Base-by-base conservation (phyloP, 2,888 invertebrate species). In the Subacronicta megacephala region DNA sequence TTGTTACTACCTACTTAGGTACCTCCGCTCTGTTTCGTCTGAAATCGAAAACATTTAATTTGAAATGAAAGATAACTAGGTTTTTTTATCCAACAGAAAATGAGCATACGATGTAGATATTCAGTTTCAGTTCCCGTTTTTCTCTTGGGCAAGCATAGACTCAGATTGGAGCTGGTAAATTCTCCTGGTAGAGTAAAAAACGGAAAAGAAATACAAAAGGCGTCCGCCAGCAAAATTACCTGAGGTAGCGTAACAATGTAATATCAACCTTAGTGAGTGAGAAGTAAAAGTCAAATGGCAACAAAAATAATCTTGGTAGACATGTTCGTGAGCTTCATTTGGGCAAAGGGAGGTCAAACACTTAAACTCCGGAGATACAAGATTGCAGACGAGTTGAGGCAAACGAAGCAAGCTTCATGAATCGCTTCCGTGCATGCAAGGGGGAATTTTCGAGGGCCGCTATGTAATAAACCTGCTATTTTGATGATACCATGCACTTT, bases 341-440 rank as follows among this genome's bases (percentile, higher is more conserved):
- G 88, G 90, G 89, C 88, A 86, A 88, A 89, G 90, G 87, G 87
- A 89, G 89, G 89, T 88, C 89, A 90, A 90, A 90, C 90, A 90
- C 90, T 90, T 90, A 90, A 89, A 90, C 85, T 87, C 85, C 84
- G 88, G 88, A 90, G 90, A 90, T 90, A 90, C 90, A 89, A 90
- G 90, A 90, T 90, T 90, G 89, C 89, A 89, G 86, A 85, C 86
- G 87, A 90, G 89, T 90, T 85, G 85, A 84, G 78, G 88, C 89
- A 90, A 90, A 90, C 88, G 89, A 90, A 90, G 89, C 90, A 85
- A 89, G 87, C 82, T 85, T 88, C 86, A 87, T 90, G 89, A 90
- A 90, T 88, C 87, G 84, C 84, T 89, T 87, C 85, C 84, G 83
- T 87, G 83, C 85, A 85, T 87, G 86, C 81, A 75, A 85, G 81